These are phyloP conservation scores for Neolamprologus devosi DNA, from an alignment of 2,113 vertebrate genomes.

Conservation along the genomic window DNA sequence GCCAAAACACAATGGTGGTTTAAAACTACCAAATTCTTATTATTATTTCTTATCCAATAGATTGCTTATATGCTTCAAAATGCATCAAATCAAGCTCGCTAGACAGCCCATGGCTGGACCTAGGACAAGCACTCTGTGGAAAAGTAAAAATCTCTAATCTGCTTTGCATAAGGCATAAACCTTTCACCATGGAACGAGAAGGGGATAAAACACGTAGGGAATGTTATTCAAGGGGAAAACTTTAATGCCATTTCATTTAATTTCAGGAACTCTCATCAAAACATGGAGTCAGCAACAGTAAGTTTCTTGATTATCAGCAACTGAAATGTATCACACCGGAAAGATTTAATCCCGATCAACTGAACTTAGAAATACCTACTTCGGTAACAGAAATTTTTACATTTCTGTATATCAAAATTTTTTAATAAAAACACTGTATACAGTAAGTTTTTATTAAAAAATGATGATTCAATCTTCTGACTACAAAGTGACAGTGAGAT, in stretches of 20 bases:
- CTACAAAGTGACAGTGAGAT: neutral
- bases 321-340: neutral
- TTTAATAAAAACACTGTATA: neutral
- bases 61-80: neutral
- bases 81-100: neutral
- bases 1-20: neutral
- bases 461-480: neutral
- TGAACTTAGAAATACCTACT: neutral
- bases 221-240: neutral
- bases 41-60: neutral
- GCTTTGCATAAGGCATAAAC: neutral
- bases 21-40: neutral
- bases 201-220: neutral
- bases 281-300: neutral
- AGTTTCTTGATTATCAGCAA: neutral
- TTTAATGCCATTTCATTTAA: neutral
- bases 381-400: neutral
- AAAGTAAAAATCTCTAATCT: neutral
- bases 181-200: neutral
- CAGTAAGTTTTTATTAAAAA: neutral
- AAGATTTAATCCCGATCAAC: neutral
- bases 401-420: neutral
- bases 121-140: neutral
- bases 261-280: neutral
- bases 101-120: neutral